Evolutionary conservation across 2,797 vertebrate genomes (phyloP), one percentile per base, ranked within the genome.

Genomic region (Myotis myotis): DNA sequence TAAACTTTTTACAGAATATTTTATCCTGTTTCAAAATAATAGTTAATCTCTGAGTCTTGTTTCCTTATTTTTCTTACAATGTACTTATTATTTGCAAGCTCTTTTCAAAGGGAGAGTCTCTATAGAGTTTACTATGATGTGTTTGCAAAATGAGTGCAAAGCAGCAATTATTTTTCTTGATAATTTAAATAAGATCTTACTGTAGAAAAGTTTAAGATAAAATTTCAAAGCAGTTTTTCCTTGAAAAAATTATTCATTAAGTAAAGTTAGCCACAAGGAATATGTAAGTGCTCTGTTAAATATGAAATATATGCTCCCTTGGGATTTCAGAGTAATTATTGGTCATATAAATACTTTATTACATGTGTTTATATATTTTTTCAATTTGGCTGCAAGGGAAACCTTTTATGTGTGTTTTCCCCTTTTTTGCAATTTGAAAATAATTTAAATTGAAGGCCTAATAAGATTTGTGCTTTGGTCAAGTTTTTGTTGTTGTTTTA

Each of bases 371-470:
- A 10, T 33, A 33, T 87, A 30, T 89, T 79, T 81, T 89, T 28
- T 23, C 6, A 16, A 13, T 76, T 55, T 75, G 30, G 25, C 51
- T 57, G 5, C 19, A 28, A 55, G 41, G 93, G 89, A 84, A 87
- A 49, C 91, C 55, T 83, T 79, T n/a, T 25, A 62, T 71, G 16
- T 72, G 1, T 68, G 17, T 72, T 88, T 92, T 83, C 30, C 33
- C 36, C 30, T 78, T 90, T 76, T 28, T 72, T 60, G 6, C 49
- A 89, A 9, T 64, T 78, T 76, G 33, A 74, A 83, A 72, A 81
- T 87, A 80, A 38, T 47, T 88, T 89, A 70, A 90, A 8, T 79
- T 80, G 55, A 95, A 96, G 15, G 53, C n/a, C 62, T 81, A 89
- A 87, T 81, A 89, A 87, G 64, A 88, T 83, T 22, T 71, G 36